These are phyloP conservation scores for Nomada goodeniana DNA, from an alignment of 2,888 invertebrate genomes.

Conservation along the genomic window DNA sequence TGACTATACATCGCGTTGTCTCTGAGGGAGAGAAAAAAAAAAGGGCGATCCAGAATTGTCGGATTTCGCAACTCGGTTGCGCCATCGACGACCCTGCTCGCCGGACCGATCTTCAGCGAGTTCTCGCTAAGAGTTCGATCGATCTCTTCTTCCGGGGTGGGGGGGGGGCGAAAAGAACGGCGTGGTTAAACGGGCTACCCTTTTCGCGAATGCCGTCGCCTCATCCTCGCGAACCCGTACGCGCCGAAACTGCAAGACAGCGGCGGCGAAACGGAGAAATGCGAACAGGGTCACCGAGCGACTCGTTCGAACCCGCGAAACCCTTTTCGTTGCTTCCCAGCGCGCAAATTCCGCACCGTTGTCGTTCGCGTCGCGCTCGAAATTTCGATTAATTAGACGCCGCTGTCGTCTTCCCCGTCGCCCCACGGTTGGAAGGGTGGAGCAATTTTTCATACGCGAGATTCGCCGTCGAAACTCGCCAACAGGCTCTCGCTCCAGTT, in stretches of 20 bases:
- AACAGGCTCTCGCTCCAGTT: constrained; percentile 7
- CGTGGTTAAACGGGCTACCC: not conserved
- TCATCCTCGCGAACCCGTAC: not conserved
- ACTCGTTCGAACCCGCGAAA: not conserved
- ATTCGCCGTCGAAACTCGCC: constrained; percentile 11
- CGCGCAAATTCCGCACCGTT: not conserved
- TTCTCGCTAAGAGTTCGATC: constrained; percentile 8
- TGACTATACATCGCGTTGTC: constrained; percentile 52
- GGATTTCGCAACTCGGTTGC: constrained; percentile 48
- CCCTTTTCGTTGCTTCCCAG: not conserved
- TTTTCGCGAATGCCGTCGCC: too few relatives aligned
- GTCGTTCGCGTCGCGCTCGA: not conserved
- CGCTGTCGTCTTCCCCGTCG: constrained; percentile 6
- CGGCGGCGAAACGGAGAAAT: not conserved
- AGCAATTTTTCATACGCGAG: constrained; percentile 24
- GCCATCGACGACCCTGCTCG: constrained; percentile 2
- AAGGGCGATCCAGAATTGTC: constrained; percentile 45
- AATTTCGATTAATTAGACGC: constrained; percentile 34
- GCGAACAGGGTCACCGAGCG: constrained; percentile 4
- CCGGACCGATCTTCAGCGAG: constrained; percentile 6
- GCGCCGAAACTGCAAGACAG: not conserved
- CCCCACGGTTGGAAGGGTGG: not conserved
- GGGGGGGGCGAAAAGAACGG: not conserved
- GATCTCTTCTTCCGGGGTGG: constrained; percentile 8
- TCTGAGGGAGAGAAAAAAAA: constrained; percentile 51